Conservation (phyloP, 37 sponge, comb jelly and placozoan species). For the Aphrocallistes beatrix region DNA sequence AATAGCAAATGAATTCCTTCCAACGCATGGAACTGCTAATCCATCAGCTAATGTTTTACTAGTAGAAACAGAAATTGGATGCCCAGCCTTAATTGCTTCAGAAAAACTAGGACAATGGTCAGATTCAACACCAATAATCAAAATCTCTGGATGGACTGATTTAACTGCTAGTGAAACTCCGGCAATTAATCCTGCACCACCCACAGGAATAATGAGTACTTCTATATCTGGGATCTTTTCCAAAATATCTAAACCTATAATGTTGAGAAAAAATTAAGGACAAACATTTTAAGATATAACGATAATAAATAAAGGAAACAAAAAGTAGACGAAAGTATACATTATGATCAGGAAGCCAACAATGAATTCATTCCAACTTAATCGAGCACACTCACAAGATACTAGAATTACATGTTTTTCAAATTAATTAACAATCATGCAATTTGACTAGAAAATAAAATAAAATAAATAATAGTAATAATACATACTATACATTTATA, state of each 20-base stretch:
- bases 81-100: constrained; percentile 53
- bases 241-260: constrained; percentile 62
- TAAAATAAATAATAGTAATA: too few species aligned
- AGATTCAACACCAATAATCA: constrained; percentile 68
- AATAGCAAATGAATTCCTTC: constrained; percentile 51
- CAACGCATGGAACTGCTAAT: constrained; percentile 57
- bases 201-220: constrained; percentile 74
- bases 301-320: too few species aligned
- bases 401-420: too few species aligned
- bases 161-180: constrained; percentile 67
- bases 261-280: too few species aligned
- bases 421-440: too few species aligned
- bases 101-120: constrained; percentile 56
- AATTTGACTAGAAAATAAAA: too few species aligned
- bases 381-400: too few species aligned
- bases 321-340: too few species aligned
- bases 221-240: constrained; percentile 49
- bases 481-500: too few species aligned
- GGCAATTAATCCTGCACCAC: constrained; percentile 78
- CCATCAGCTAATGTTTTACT: constrained; percentile 74
- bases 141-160: constrained; percentile 41
- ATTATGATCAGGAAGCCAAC: too few species aligned
- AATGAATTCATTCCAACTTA: too few species aligned
- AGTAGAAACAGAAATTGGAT: constrained; percentile 32
- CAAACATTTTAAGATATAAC: too few species aligned